phyloP scores from a whole-genome alignment of 2,888 invertebrate genomes.

The Gari tellinella region DNA sequence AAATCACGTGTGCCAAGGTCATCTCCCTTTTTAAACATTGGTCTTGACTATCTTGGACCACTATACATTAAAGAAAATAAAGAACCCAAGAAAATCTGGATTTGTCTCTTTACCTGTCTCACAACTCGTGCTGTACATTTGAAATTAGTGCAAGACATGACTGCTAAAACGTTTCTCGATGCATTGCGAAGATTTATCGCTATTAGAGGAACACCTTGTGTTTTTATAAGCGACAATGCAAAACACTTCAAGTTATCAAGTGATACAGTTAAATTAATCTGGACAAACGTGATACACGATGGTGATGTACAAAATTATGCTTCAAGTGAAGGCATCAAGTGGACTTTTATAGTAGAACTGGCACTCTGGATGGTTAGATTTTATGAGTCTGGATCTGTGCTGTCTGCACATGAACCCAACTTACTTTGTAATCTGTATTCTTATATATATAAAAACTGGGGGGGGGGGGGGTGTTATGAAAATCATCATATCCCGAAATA shows the following conservation, averaged over 20 bases:
- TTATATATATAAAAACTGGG: too few species aligned
- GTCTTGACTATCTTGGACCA: constrained; percentile 38
- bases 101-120: constrained; percentile 35
- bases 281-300: constrained; percentile 4
- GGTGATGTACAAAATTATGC: constrained; percentile 25
- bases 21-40: constrained; percentile 19
- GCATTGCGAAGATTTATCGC: constrained; percentile 23
- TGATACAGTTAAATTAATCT: constrained; percentile 6
- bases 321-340: constrained; percentile 22
- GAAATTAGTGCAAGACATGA: constrained; percentile 3
- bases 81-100: constrained; percentile 26
- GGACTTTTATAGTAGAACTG: constrained; percentile 34
- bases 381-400: too few species aligned
- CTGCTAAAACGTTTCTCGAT: constrained; percentile 21
- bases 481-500: too few species aligned
- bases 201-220: constrained; percentile 3
- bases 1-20: constrained; percentile 22
- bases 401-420: too few species aligned
- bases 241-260: constrained; percentile 25
- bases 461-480: too few species aligned
- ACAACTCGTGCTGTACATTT: constrained; percentile 26
- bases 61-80: constrained; percentile 17
- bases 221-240: constrained; percentile 31
- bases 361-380: constrained; percentile 44
- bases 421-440: too few species aligned